Evolutionary conservation across 2,113 vertebrate species (phyloP), one percentile per base, ranked within the genome.

Genomic region (Apeltes quadracus): DNA sequence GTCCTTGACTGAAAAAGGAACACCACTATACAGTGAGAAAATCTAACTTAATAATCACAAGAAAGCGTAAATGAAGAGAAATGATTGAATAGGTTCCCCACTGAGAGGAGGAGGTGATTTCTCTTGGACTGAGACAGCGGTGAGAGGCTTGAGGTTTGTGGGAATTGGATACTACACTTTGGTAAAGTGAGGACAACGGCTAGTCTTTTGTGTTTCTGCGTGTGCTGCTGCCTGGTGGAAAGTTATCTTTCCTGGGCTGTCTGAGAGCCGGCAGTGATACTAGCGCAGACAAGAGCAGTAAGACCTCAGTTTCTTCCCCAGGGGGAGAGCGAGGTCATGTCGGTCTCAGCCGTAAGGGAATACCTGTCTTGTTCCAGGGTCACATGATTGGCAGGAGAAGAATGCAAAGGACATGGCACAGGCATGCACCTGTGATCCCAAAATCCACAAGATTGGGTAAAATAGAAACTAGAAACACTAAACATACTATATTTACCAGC

Each of bases 281-380:
- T 22, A 32, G 29, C 80, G 46, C 54, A 76, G 38, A 63, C 58
- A 15, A 58, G 16, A 74, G 48, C 48, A 69, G 77, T 46, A 56
- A 48, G n/a, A 39, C 38, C 43, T 76, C 39, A 12, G 64, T 65
- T 68, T 72, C 22, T 62, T 55, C 39, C 56, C 64, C 57, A 44
- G 48, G 43, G 43, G 63, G 48, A 69, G 51, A 76, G 41, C 14
- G 57, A 64, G 72, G 64, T 13, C 10, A 4, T 64, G 62, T 16
- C 41, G 53, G 43, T 22, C 78, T 63, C 23, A 41, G 51, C 46
- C 72, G 64, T 65, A 71, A 48, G 71, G 68, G 84, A 66, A 72
- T 82, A 80, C 77, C 72, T 75, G 76, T 66, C 23, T 38, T 65
- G 63, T 75, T 44, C 39, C 25, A 7, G 66, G 78, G 75, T 78